Evolutionary conservation across 2,113 vertebrate species (phyloP).

Genomic region (Paralichthys olivaceus): DNA sequence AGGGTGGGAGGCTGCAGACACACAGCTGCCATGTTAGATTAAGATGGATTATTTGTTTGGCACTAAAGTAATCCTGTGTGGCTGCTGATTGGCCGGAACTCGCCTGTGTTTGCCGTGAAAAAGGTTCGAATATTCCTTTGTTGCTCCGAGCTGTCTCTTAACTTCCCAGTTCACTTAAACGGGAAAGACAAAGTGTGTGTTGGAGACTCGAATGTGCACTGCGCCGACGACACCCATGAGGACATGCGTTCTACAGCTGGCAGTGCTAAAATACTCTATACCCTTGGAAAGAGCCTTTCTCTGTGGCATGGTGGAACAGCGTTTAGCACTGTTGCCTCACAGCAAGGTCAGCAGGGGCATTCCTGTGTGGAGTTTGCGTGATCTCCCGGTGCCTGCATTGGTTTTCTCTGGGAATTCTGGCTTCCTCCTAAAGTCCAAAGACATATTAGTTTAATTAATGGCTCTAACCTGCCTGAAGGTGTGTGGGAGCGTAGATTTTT

Average conservation of each 20-base stretch:
- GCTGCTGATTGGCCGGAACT: slow-evolving; percentile 41
- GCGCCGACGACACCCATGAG: neutral
- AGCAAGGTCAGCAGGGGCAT: no score
- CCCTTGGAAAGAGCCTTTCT: no score
- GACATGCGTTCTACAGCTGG: neutral
- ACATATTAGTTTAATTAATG: no score
- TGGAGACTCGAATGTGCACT: slow-evolving; percentile 6
- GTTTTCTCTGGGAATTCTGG: no score
- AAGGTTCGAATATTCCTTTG: slow-evolving; percentile 12
- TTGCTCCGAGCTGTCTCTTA: slow-evolving; percentile 17
- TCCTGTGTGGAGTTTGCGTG: no score
- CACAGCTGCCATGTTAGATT: slow-evolving; percentile 64
- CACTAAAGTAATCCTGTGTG: slow-evolving; percentile 40
- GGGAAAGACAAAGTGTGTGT: slow-evolving; percentile 9
- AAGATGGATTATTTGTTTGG: slow-evolving; percentile 70
- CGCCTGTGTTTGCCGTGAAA: neutral
- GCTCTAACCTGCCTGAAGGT: no score
- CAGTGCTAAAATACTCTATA: no score
- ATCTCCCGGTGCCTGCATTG: no score
- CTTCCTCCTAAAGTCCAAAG: no score
- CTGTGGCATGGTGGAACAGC: no score
- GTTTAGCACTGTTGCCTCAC: no score
- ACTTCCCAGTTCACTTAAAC: slow-evolving; percentile 5
- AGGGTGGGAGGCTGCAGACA: slow-evolving; percentile 50
- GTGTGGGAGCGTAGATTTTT: no score